A percentile compares a stretch with the other conserved stretches of the same genome.
These are phyloP conservation scores for Mycetomoellerius zeteki DNA, from an alignment of 1,140 invertebrate species.

Conservation along the genomic window DNA sequence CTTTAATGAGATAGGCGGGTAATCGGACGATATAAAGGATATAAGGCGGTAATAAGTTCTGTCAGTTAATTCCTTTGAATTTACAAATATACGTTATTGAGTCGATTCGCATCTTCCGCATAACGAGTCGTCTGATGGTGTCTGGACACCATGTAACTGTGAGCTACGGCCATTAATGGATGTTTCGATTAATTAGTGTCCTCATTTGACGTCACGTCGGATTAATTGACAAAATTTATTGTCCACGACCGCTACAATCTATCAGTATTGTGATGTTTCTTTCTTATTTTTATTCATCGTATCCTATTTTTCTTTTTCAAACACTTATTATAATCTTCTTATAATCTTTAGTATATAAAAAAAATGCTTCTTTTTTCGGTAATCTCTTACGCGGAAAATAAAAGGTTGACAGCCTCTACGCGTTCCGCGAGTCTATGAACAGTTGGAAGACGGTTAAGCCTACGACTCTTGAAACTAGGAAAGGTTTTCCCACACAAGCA, in stretches of 20 bases:
- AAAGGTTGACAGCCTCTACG: background rate
- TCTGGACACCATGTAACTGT: slow-evolving; percentile 25
- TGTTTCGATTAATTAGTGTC: slow-evolving; percentile 43
- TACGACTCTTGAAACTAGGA: background rate
- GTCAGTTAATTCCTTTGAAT: slow-evolving; percentile 39
- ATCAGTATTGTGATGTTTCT: background rate
- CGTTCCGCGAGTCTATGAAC: background rate
- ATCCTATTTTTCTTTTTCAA: background rate
- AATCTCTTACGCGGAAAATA: background rate
- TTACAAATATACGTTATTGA: slow-evolving; percentile 55
- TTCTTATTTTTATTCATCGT: background rate
- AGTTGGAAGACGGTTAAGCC: slow-evolving; percentile 18
- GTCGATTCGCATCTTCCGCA: slow-evolving; percentile 19
- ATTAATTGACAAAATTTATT: slow-evolving; percentile 49
- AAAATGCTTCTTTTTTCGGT: background rate
- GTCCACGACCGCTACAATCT: background rate
- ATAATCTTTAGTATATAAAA: background rate
- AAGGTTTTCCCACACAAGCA: slow-evolving; percentile 27
- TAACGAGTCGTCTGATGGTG: slow-evolving; percentile 22
- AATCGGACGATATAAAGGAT: slow-evolving; percentile 50
- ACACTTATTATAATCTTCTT: background rate
- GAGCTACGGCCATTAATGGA: slow-evolving; percentile 16
- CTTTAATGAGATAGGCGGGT: slow-evolving; percentile 62
- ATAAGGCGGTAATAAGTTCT: slow-evolving; percentile 52
- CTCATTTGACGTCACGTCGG: slow-evolving; percentile 15